Evolutionary conservation across 2,888 invertebrate species (phyloP).

Genomic region (Argyra leucocephala): DNA sequence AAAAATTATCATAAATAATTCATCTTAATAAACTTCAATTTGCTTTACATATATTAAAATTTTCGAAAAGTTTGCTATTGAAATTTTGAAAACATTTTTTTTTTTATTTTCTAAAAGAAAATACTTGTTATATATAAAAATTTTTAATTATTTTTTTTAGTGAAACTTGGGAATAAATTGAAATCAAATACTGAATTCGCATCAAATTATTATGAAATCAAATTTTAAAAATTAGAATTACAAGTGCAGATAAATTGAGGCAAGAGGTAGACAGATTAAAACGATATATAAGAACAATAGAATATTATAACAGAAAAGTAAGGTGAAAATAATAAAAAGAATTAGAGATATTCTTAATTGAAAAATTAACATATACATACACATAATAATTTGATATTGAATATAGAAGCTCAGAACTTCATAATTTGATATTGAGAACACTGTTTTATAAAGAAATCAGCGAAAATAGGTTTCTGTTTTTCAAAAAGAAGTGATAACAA

Average conservation of each 20-base stretch:
- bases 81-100: not conserved
- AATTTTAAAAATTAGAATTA: not conserved
- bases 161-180: not conserved
- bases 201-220: not conserved
- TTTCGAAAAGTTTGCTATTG: not conserved
- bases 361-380: too few species aligned
- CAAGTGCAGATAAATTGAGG: not conserved
- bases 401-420: too few species aligned
- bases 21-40: too few species aligned
- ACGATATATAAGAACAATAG: not conserved
- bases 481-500: constrained; percentile 21
- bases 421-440: too few species aligned
- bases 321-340: not conserved
- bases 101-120: not conserved
- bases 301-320: not conserved
- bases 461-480: constrained; percentile 23
- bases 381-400: too few species aligned
- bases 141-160: not conserved
- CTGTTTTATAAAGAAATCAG: constrained; percentile 12
- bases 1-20: too few species aligned
- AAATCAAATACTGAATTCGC: not conserved
- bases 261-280: not conserved
- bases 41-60: not conserved
- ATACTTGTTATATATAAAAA: not conserved
- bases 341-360: not conserved